phyloP scores from a whole-genome alignment of 2,888 invertebrate species.

The Cantharis rufa region DNA sequence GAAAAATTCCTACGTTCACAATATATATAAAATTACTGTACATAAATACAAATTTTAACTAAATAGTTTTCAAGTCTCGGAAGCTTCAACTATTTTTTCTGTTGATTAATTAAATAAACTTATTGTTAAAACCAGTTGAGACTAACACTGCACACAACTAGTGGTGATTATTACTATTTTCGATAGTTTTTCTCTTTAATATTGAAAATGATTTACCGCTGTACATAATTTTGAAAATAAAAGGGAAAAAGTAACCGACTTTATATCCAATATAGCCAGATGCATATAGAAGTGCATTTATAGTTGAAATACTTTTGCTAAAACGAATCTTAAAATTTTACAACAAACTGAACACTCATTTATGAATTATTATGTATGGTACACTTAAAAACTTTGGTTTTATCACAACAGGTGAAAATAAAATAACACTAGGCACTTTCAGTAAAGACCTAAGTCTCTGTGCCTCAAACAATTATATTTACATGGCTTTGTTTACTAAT shows the following conservation, averaged over 20 bases:
- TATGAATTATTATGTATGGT: conserved; percentile 19
- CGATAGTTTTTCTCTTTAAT: too few species aligned
- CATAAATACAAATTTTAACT: too few species aligned
- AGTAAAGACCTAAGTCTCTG: conserved; percentile 47
- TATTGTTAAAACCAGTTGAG: too few species aligned
- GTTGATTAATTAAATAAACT: too few species aligned
- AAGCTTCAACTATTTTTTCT: too few species aligned
- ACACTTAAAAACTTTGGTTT: conserved; percentile 29
- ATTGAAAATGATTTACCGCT: not conserved
- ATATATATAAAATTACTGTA: too few species aligned
- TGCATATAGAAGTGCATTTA: not conserved
- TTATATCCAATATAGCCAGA: not conserved
- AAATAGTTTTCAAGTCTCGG: too few species aligned
- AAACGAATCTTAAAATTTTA: conserved; percentile 1
- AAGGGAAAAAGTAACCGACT: not conserved
- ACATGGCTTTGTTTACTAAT: conserved; percentile 15
- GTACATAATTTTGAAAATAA: not conserved
- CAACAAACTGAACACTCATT: not conserved
- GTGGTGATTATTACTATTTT: too few species aligned
- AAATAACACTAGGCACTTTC: conserved; percentile 53
- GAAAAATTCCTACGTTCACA: too few species aligned
- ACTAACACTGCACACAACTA: too few species aligned
- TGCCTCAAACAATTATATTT: conserved; percentile 47
- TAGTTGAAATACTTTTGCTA: not conserved
- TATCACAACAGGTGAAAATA: conserved; percentile 53